phyloP scores from a whole-genome alignment of 2,888 invertebrate genomes.

The Escarpia spicata region DNA sequence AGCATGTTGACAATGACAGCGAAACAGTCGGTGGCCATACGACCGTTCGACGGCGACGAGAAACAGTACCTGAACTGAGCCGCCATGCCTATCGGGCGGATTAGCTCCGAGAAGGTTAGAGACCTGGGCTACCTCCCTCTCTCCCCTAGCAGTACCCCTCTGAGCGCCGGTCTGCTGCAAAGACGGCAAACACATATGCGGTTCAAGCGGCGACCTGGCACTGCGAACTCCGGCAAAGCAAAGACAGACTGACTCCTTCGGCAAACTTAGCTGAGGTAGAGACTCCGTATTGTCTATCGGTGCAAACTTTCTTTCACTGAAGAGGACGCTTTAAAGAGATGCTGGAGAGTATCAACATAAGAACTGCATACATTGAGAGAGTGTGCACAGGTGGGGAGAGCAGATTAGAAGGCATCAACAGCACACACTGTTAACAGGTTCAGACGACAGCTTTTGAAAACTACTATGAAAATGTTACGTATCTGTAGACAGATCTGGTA shows the following conservation, averaged over 20 bases:
- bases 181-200: slow-evolving; percentile 17
- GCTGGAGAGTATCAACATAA: neutral
- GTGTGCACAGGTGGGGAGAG: slow-evolving; percentile 5
- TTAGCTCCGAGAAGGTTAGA: slow-evolving; percentile 41
- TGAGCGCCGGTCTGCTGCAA: slow-evolving; percentile 39
- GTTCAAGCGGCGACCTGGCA: neutral
- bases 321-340: neutral
- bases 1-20: slow-evolving; percentile 1
- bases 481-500: neutral
- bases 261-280: neutral
- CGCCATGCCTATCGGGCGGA: slow-evolving; percentile 89
- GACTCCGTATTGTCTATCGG: neutral
- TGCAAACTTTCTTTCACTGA: neutral
- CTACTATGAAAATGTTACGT: neutral
- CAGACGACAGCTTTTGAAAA: slow-evolving; percentile 8
- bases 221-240: neutral
- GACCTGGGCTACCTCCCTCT: slow-evolving; percentile 32
- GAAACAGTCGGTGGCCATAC: neutral
- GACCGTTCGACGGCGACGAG: neutral
- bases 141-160: slow-evolving; percentile 43
- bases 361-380: neutral
- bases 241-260: slow-evolving; percentile 13
- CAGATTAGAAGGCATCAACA: slow-evolving; percentile 16
- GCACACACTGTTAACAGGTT: neutral
- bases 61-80: slow-evolving; percentile 86